These are phyloP conservation scores for Lochmaea capreae DNA, from an alignment of 2,888 invertebrate species.

Conservation along the genomic window DNA sequence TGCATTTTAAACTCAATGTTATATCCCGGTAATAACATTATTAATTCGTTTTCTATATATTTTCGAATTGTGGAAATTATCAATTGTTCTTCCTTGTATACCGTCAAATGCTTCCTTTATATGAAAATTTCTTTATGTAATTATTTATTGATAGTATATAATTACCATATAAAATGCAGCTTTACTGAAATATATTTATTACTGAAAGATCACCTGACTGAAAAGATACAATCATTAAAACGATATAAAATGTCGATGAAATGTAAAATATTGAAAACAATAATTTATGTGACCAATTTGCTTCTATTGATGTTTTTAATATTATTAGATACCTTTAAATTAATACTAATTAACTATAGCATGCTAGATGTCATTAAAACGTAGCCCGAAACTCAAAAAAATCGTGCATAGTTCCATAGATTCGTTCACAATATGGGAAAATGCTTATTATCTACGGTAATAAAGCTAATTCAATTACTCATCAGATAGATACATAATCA, in stretches of 20 bases:
- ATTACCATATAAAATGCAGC: background rate
- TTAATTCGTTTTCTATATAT: no score
- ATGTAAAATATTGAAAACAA: conserved; percentile 5
- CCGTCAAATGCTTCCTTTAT: no score
- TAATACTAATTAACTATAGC: conserved; percentile 27
- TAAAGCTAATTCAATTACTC: conserved; percentile 40
- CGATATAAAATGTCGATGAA: background rate
- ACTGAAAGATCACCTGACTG: conserved; percentile 2
- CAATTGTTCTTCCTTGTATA: no score
- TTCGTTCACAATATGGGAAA: conserved; percentile 29
- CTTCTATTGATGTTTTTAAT: conserved; percentile 3
- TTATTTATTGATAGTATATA: background rate
- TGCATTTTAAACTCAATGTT: no score
- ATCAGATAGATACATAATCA: conserved; percentile 43
- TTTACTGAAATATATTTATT: background rate
- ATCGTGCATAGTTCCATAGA: conserved; percentile 28
- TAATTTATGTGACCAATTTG: conserved; percentile 10
- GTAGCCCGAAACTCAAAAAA: conserved; percentile 13
- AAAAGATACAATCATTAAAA: background rate
- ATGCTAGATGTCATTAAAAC: conserved; percentile 30
- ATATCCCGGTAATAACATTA: no score
- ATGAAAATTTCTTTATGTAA: background rate
- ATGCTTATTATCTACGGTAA: conserved; percentile 33
- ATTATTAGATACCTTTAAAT: background rate
- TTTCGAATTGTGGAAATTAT: no score